Base-by-base conservation (phyloP, 2,888 invertebrate genomes). In the Phaonia tiefii region DNA sequence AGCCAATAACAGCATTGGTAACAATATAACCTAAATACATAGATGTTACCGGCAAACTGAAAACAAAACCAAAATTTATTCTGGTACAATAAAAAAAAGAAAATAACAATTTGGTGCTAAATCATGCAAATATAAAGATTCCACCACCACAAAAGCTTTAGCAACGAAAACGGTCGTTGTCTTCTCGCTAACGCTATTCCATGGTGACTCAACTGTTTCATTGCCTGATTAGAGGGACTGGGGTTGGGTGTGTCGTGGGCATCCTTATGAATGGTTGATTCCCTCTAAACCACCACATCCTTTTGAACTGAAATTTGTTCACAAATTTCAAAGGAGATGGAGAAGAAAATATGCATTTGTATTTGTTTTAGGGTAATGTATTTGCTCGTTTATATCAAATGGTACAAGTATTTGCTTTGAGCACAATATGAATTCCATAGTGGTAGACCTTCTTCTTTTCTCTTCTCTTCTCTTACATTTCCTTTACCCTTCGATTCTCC, bases 361-460 rank as follows among this genome's bases (percentile, higher is more conserved):
- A 75, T 78, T 78, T 80, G 74, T 69, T 63, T 75, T 78, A 67
- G 66, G 49, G 51, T 75, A 72, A 77, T 75, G 25, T 72, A 70
- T 37, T 72, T 75, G 58, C 72, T 8, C 54, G 46, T 75, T 72
- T 75, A 56, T 31, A 51, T 11, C 46, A 60, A 71, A 60, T 73
- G 26, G 15, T 7, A 65, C 56, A 31, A 70, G 69, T 80, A 67
- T 80, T 76, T 80, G 54, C 69, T 73, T 69, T 60, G 31, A 51
- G 70, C 37, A 49, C 17, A 26, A 20, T 56, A 39, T 31, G 31
- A 17, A 49, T 56, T 39, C 7, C 42, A 42, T 63, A 20, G 42
- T 39, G 63, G 63, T 63, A 42, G 63, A 60, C 60, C 39, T 31
- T 7, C 60, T 60, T 37, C 37, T 25, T 63, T 63, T 37, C 8